Evolutionary conservation across 2,797 vertebrate species (phyloP).

Genomic region (Nothura maculosa): DNA sequence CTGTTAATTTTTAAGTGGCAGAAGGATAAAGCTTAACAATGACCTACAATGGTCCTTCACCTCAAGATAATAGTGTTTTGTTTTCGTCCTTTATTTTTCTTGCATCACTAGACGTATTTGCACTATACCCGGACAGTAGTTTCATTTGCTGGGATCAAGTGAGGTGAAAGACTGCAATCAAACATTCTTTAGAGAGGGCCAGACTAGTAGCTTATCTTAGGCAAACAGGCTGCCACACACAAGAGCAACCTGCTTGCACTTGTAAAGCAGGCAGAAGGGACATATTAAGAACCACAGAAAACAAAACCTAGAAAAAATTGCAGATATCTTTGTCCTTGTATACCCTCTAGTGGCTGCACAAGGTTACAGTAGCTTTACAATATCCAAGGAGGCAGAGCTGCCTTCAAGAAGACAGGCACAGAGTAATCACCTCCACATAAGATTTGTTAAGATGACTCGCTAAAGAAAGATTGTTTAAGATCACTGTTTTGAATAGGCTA

Average conservation of each 20-base stretch:
- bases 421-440: neutral
- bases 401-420: neutral
- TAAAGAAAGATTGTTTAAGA: neutral
- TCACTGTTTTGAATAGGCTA: neutral
- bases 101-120: neutral
- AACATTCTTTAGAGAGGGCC: slow-evolving; percentile 5
- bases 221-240: slow-evolving; percentile 7
- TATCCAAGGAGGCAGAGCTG: neutral
- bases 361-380: neutral
- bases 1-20: neutral
- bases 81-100: neutral
- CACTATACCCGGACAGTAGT: neutral
- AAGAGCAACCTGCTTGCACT: slow-evolving; percentile 6
- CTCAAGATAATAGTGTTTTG: neutral
- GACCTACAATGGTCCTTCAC: neutral
- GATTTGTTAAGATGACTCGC: neutral
- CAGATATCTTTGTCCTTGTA: neutral
- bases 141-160: slow-evolving; percentile 27
- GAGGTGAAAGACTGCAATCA: slow-evolving; percentile 18
- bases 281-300: neutral
- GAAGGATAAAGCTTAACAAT: neutral
- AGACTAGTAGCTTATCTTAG: slow-evolving; percentile 45
- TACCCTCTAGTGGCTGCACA: slow-evolving; percentile 54
- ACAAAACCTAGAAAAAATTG: neutral
- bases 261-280: neutral